Percentiles rank a stretch among this genome's conserved stretches.
phyloP scores from a whole-genome alignment of 2,888 invertebrate species.

The Acrobeloides nanus region DNA sequence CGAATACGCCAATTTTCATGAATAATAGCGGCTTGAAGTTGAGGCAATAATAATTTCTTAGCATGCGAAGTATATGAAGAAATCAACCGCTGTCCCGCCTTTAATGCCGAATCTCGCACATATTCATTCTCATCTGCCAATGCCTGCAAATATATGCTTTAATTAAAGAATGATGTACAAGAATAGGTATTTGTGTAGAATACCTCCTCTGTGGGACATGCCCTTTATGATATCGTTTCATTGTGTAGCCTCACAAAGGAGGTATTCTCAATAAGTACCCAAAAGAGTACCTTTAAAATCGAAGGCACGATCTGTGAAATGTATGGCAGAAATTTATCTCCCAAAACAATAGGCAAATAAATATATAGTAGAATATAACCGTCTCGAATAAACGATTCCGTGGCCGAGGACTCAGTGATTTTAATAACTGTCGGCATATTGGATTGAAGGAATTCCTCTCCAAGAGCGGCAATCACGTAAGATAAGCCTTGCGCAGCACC shows the following conservation, averaged over 20 bases:
- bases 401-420: conserved; percentile 51
- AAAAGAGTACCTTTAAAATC: conserved; percentile 67
- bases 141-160: conserved; percentile 64
- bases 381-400: conserved; percentile 82
- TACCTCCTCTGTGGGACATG: too few relatives aligned
- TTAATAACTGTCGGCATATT: conserved; percentile 71
- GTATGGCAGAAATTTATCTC: conserved; percentile 86
- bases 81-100: conserved; percentile 92
- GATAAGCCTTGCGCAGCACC: conserved; percentile 76
- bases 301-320: conserved; percentile 93
- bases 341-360: conserved; percentile 95
- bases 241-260: too few relatives aligned
- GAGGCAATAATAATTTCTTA: conserved; percentile 70
- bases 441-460: conserved; percentile 84
- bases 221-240: too few relatives aligned
- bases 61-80: conserved; percentile 77
- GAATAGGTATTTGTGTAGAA: too few relatives aligned
- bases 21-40: conserved; percentile 75
- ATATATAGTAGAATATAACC: conserved; percentile 99
- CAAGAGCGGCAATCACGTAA: conserved; percentile 55
- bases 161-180: too few relatives aligned
- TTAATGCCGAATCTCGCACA: conserved; percentile 89
- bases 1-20: conserved; percentile 98
- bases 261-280: too few relatives aligned
- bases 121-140: conserved; percentile 97